Evolutionary conservation across 2,113 vertebrate genomes (phyloP).

Genomic region (Muscicapa adusta): DNA sequence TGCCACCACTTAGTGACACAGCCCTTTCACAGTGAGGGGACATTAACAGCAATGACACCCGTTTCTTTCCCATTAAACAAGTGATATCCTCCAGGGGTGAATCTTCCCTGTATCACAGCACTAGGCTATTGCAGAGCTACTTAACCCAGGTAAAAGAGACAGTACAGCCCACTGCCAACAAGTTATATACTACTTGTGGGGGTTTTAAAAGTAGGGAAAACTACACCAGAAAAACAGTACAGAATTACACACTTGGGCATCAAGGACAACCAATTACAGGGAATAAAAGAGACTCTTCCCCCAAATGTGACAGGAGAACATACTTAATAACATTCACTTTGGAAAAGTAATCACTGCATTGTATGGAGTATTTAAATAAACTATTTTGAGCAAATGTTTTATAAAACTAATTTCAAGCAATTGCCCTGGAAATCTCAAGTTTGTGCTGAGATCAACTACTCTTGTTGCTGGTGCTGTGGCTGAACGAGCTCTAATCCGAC

Average conservation of each 20-base stretch:
- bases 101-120: background rate
- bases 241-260: background rate
- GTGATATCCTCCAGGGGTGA: background rate
- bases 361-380: background rate
- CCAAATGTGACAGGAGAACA: background rate
- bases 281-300: background rate
- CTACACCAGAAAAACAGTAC: background rate
- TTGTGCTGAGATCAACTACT: conserved; percentile 28
- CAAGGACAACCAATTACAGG: background rate
- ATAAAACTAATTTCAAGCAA: conserved; percentile 44
- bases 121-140: background rate
- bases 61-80: background rate
- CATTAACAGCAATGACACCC: background rate
- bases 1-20: background rate
- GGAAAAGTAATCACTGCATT: background rate
- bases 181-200: background rate
- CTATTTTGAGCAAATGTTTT: conserved; percentile 8
- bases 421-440: conserved; percentile 27
- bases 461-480: background rate
- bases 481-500: conserved; percentile 41
- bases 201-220: background rate
- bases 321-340: background rate
- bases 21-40: background rate
- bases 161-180: background rate
- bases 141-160: background rate